Evolutionary conservation across 1,140 invertebrate species (phyloP).

Genomic region (Ephestia elutella): DNA sequence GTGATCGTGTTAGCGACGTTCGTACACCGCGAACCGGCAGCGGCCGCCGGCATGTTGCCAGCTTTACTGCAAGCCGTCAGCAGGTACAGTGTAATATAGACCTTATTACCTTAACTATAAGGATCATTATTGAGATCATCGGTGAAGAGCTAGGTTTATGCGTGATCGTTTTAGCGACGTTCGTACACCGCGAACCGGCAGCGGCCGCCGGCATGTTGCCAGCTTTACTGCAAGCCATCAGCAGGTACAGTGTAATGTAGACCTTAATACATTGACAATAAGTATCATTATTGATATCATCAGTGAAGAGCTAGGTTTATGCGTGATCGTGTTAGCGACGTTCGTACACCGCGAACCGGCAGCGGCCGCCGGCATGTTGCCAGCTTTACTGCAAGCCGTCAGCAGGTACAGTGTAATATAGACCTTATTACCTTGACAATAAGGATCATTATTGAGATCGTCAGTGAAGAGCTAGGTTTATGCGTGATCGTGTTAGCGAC

Average conservation of each 20-base stretch:
- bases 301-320: constrained; percentile 96
- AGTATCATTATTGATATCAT: constrained; percentile 77
- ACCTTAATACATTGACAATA: no score
- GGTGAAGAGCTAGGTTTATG: constrained; percentile 97
- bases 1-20: constrained; percentile 96
- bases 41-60: constrained; percentile 94
- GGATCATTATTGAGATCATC: constrained; percentile 77
- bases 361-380: constrained; percentile 92
- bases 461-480: constrained; percentile 96
- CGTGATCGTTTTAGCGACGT: constrained; percentile 95
- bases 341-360: constrained; percentile 97
- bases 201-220: constrained; percentile 94
- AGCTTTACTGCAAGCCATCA: constrained; percentile 90
- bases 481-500: constrained; percentile 95
- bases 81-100: no score
- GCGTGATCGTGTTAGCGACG: constrained; percentile 94
- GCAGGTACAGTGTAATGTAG: no score
- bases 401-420: constrained; percentile 89
- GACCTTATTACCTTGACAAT: no score
- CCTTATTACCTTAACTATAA: no score
- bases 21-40: constrained; percentile 94
- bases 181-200: constrained; percentile 95
- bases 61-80: constrained; percentile 92
- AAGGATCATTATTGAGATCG: constrained; percentile 75
- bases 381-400: constrained; percentile 91